phyloP scores from a whole-genome alignment of 2,888 invertebrate genomes.

The Nematopogon swammerdamellus region DNA sequence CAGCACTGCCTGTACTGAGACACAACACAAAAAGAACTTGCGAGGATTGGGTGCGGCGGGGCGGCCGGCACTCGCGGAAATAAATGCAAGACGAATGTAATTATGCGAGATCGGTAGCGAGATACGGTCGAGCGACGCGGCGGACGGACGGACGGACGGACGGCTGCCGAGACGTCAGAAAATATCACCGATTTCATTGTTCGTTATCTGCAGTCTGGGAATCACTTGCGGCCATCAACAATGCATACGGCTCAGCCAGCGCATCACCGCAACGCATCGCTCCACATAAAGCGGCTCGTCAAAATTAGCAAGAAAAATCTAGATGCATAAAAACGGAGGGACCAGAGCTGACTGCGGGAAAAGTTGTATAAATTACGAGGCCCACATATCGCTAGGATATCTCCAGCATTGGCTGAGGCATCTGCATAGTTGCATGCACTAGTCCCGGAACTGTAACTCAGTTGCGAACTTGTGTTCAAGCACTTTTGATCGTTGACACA shows the following conservation, averaged over 20 bases:
- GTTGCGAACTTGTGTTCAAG: too few relatives aligned
- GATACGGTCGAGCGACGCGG: neutral
- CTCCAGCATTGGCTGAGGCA: too few relatives aligned
- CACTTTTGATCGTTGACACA: too few relatives aligned
- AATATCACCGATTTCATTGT: constrained; percentile 57
- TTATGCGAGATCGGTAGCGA: neutral
- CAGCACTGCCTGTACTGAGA: too few relatives aligned
- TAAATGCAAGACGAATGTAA: neutral
- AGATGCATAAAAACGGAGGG: neutral
- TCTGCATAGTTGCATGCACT: too few relatives aligned
- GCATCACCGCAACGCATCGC: constrained; percentile 33
- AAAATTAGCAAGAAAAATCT: neutral
- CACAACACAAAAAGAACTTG: too few relatives aligned
- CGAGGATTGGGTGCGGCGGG: too few relatives aligned
- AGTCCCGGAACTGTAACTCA: too few relatives aligned
- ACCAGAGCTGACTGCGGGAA: too few relatives aligned
- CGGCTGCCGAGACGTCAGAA: constrained; percentile 45
- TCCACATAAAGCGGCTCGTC: neutral
- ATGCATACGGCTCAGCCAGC: constrained; percentile 49
- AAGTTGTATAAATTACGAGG: too few relatives aligned
- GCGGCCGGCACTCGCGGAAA: neutral
- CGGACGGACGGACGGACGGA: constrained; percentile 10
- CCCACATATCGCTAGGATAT: too few relatives aligned
- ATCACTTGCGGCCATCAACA: constrained; percentile 53
- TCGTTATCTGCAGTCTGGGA: constrained; percentile 43